These are phyloP conservation scores for Eptatretus burgeri DNA, from an alignment of 2,113 vertebrate genomes.

Conservation along the genomic window DNA sequence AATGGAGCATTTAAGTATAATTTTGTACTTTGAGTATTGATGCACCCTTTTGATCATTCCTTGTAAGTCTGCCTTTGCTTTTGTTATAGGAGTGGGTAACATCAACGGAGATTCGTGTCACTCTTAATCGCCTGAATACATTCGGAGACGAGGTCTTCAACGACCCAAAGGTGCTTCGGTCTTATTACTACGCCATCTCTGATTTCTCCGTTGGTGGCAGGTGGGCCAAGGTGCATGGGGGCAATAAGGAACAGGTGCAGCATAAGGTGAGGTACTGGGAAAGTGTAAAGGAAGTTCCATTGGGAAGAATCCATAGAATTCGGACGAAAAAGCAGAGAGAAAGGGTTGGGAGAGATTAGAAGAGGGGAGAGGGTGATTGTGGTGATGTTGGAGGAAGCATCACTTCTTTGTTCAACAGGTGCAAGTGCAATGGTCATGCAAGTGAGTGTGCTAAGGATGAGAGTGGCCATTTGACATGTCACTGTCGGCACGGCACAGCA, in stretches of 20 bases:
- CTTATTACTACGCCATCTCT: conserved; percentile 92
- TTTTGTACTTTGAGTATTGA: too few relatives aligned
- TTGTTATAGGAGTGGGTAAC: conserved; percentile 67
- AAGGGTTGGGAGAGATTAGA: too few relatives aligned
- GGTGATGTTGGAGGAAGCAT: background rate
- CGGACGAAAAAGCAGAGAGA: too few relatives aligned
- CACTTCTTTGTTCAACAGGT: conserved; percentile 21
- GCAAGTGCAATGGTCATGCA: conserved; percentile 78
- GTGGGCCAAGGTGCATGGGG: conserved; percentile 15
- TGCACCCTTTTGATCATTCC: background rate
- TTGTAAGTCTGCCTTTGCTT: conserved; percentile 3
- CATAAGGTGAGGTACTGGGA: too few relatives aligned
- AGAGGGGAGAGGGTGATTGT: too few relatives aligned
- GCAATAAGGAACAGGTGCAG: too few relatives aligned
- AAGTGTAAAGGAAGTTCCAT: too few relatives aligned
- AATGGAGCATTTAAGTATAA: too few relatives aligned
- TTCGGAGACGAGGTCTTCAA: conserved; percentile 96
- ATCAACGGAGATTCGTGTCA: conserved; percentile 73
- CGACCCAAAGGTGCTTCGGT: conserved; percentile 89
- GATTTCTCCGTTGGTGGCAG: conserved; percentile 92
- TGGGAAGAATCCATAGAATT: too few relatives aligned
- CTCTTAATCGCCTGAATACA: conserved; percentile 76
- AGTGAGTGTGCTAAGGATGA: conserved; percentile 47
- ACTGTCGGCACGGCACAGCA: conserved; percentile 67
- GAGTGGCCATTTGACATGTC: conserved; percentile 31